phyloP scores from a whole-genome alignment of 1,140 invertebrate species.

The Bacillus rossius region DNA sequence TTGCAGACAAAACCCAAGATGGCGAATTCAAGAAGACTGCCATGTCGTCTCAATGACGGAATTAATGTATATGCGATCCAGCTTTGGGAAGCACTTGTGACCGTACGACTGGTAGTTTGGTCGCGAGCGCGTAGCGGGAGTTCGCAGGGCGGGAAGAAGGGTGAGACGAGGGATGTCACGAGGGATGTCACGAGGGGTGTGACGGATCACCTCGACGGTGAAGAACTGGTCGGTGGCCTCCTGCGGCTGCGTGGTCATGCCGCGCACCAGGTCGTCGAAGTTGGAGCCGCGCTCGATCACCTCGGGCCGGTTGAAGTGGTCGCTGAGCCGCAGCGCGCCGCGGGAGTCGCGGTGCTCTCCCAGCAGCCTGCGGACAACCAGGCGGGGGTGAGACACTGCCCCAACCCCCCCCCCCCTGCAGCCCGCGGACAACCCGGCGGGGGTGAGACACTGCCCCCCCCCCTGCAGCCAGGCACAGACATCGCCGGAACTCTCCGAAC shows the following conservation, averaged over 20 bases:
- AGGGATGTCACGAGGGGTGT: background rate
- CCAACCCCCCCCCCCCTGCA: slow-evolving; percentile 62
- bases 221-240: slow-evolving; percentile 64
- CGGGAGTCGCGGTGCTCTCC: slow-evolving; percentile 50
- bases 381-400: background rate
- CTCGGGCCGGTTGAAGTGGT: slow-evolving; percentile 67
- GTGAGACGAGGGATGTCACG: no score
- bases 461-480: slow-evolving; percentile 60
- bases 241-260: slow-evolving; percentile 64
- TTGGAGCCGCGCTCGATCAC: slow-evolving; percentile 61
- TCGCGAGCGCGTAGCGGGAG: no score
- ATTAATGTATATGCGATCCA: no score
- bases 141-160: no score
- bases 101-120: no score
- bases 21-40: no score
- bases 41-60: no score
- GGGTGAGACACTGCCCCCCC: slow-evolving; percentile 46
- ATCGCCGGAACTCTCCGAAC: no score
- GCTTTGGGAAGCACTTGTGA: no score
- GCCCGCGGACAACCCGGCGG: slow-evolving; percentile 41
- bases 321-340: slow-evolving; percentile 61
- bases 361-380: slow-evolving; percentile 50
- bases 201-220: slow-evolving; percentile 59
- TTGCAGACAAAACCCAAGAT: no score
- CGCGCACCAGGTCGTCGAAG: slow-evolving; percentile 65